Conservation (phyloP, 2,113 vertebrate species). For the Malurus melanocephalus region DNA sequence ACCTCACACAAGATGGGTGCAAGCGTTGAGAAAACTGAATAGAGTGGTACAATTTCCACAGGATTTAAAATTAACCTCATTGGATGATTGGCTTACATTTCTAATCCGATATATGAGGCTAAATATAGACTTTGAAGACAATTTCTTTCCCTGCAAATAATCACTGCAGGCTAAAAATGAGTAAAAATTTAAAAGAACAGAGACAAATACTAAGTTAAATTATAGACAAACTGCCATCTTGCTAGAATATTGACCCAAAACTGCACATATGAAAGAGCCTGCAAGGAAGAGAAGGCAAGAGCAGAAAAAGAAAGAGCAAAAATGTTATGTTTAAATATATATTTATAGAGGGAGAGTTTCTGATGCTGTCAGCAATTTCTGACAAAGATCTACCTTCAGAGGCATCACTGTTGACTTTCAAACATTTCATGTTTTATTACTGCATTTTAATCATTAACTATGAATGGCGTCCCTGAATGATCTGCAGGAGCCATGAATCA, state of each 20-base stretch:
- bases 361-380: slow-evolving; percentile 11
- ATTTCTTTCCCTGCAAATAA: slow-evolving; percentile 32
- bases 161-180: neutral
- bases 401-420: neutral
- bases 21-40: slow-evolving; percentile 16
- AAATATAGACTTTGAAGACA: slow-evolving; percentile 54
- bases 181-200: neutral
- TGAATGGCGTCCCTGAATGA: slow-evolving; percentile 10
- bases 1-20: neutral
- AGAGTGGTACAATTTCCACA: slow-evolving; percentile 19
- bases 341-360: slow-evolving; percentile 13
- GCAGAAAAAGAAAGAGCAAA: neutral
- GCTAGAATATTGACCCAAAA: neutral
- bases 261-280: neutral
- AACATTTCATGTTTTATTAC: slow-evolving; percentile 24
- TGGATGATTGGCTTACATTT: slow-evolving; percentile 58
- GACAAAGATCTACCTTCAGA: neutral
- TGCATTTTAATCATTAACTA: slow-evolving; percentile 36
- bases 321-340: neutral
- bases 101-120: slow-evolving; percentile 58
- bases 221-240: neutral
- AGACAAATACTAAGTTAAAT: slow-evolving; percentile 15
- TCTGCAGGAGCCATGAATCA: slow-evolving; percentile 23
- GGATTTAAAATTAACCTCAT: slow-evolving; percentile 56
- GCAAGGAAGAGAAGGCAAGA: neutral